Evolutionary conservation across 2,797 vertebrate species (phyloP), one percentile per base, ranked within the genome.

Genomic region (Notamacropus eugenii): DNA sequence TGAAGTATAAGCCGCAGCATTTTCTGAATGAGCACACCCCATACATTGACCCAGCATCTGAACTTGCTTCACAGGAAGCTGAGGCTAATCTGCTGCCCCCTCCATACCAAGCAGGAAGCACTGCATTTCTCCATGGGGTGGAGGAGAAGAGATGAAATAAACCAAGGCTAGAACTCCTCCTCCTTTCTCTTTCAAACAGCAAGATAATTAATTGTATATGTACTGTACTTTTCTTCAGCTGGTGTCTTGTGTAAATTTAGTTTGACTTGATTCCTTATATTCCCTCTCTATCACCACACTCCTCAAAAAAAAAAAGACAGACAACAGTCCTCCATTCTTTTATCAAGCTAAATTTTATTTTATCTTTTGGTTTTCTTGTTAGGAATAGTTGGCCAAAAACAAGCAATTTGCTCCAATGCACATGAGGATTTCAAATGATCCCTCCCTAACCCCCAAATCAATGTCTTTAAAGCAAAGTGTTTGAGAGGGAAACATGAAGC

Each of bases 11-110:
- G 95, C 96, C 97, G 97, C 97, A 97, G 97, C 97, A 96, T 96
- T 98, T 97, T 96, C 95, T 31, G 50, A 97, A 98, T 97, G 98
- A 97, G 97, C 97, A 97, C 97, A 97, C 97, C 97, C 98, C 97
- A 97, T 97, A 97, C 97, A 97, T 93, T 98, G 97, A 97, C 98
- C 97, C 97, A 98, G 96, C 97, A 98, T 97, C 97, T 97, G 97
- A 98, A 97, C 97, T 98, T 98, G 98, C 97, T 98, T 98, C 97
- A 97, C 98, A 98, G 98, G 97, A 97, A 98, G 97, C 97, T 96
- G 97, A 96, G 97, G 97, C 97, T 98, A 98, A 98, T 96, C 97
- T 97, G 97, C 97, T 98, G 97, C 97, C 97, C 98, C 97, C 98
- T 98, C 93, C 97, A 97, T 96, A 97, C 96, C 97, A 98, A 97